These are phyloP conservation scores for Noctua pronuba DNA, from an alignment of 2,888 invertebrate species.

Conservation along the genomic window DNA sequence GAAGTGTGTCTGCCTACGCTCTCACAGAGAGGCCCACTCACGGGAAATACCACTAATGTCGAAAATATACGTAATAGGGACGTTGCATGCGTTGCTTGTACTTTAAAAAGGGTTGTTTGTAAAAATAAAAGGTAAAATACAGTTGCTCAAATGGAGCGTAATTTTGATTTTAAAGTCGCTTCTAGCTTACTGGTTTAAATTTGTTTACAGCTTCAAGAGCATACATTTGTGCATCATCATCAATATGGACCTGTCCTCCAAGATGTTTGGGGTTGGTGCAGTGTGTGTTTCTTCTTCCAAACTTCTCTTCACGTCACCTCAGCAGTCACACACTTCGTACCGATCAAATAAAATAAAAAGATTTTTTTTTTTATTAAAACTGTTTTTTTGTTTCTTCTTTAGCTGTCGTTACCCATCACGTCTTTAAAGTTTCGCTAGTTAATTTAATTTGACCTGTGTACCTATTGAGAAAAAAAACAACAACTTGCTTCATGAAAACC, in stretches of 20 bases:
- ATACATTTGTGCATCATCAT: neutral
- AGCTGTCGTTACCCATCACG: neutral
- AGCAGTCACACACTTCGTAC: neutral
- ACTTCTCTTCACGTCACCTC: neutral
- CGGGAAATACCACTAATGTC: slow-evolving; percentile 52
- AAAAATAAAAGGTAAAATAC: neutral
- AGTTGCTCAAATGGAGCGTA: neutral
- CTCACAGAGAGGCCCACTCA: slow-evolving; percentile 58
- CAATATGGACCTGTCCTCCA: neutral
- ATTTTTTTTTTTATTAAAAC: no score
- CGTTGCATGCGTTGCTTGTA: slow-evolving; percentile 10
- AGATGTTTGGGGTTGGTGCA: neutral
- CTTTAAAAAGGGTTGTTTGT: slow-evolving; percentile 7
- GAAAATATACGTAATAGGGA: slow-evolving; percentile 51
- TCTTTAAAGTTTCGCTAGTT: neutral
- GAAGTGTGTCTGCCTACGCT: slow-evolving; percentile 64
- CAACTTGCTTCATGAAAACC: neutral
- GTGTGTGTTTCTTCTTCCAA: neutral
- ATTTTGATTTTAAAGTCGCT: neutral
- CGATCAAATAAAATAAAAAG: neutral
- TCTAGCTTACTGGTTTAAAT: neutral
- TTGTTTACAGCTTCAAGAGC: neutral
- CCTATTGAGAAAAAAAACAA: neutral
- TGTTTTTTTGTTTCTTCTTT: neutral
- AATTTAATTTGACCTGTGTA: neutral